These are phyloP conservation scores for Cosmia pyralina DNA, from an alignment of 2,888 invertebrate species.

Conservation along the genomic window DNA sequence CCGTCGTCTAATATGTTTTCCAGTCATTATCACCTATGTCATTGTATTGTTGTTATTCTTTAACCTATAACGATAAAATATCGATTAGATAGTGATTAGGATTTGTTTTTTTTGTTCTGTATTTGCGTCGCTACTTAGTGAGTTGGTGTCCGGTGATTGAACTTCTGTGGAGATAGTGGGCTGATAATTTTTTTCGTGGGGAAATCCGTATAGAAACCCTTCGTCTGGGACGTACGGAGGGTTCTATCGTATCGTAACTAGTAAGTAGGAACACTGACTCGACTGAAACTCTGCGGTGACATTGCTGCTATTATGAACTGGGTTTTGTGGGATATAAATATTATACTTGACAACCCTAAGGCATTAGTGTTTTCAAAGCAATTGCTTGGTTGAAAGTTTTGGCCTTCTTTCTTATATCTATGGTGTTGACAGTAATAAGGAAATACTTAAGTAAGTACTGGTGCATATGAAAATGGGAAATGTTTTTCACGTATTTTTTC, in stretches of 20 bases:
- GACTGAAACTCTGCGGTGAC: background rate
- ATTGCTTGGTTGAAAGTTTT: background rate
- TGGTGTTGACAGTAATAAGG: background rate
- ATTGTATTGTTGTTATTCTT: constrained; percentile 38
- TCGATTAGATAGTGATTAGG: constrained; percentile 50
- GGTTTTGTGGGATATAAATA: background rate
- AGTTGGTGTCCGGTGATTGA: constrained; percentile 18
- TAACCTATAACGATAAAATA: constrained; percentile 49
- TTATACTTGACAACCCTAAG: background rate
- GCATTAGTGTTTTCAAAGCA: background rate
- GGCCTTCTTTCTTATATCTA: too few species aligned
- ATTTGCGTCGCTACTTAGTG: constrained; percentile 26
- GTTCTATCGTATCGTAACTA: background rate
- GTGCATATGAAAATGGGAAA: background rate
- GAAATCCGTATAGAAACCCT: background rate
- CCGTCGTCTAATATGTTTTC: constrained; percentile 41
- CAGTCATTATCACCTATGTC: constrained; percentile 43
- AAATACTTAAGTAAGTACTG: background rate
- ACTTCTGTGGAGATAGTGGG: background rate
- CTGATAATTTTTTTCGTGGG: background rate
- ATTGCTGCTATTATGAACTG: background rate
- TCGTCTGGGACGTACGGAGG: too few species aligned
- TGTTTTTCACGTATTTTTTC: background rate
- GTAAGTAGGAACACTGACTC: too few species aligned
- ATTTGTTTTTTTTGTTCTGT: constrained; percentile 44